Percentiles rank a stretch among this genome's conserved stretches.
These are phyloP conservation scores for Andrena praecox DNA, from an alignment of 2,888 invertebrate species.

Conservation along the genomic window DNA sequence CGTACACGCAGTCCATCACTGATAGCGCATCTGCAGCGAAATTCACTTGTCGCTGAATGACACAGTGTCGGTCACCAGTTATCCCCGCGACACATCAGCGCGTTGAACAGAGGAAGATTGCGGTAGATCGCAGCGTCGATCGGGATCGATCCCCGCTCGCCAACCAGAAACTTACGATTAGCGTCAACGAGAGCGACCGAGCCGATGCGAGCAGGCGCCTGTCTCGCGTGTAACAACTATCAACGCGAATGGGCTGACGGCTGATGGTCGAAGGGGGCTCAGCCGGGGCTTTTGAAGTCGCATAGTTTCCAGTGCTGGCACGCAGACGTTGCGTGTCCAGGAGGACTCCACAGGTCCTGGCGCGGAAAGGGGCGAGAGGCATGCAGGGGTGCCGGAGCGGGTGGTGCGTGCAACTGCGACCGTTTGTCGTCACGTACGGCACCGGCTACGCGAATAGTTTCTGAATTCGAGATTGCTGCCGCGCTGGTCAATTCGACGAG, in stretches of 20 bases:
- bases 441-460: constrained; percentile 70
- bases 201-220: constrained; percentile 63
- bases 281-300: constrained; percentile 79
- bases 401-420: constrained; percentile 44
- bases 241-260: constrained; percentile 61
- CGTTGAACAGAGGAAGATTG: no score
- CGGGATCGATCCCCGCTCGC: constrained; percentile 73
- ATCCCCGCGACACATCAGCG: neutral
- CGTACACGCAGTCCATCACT: neutral
- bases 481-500: constrained; percentile 10
- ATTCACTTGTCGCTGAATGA: neutral
- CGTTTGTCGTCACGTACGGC: constrained; percentile 62
- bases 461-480: constrained; percentile 69
- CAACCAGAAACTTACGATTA: constrained; percentile 70
- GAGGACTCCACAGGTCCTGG: constrained; percentile 48
- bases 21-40: neutral
- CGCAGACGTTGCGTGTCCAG: constrained; percentile 82
- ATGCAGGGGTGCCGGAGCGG: neutral
- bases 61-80: neutral
- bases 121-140: no score
- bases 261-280: constrained; percentile 46
- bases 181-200: constrained; percentile 73
- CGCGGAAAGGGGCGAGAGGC: constrained; percentile 5
- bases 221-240: constrained; percentile 73
- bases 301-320: constrained; percentile 79